phyloP scores from a whole-genome alignment of 2,113 vertebrate genomes.

The Ptychochromis oligacanthus region DNA sequence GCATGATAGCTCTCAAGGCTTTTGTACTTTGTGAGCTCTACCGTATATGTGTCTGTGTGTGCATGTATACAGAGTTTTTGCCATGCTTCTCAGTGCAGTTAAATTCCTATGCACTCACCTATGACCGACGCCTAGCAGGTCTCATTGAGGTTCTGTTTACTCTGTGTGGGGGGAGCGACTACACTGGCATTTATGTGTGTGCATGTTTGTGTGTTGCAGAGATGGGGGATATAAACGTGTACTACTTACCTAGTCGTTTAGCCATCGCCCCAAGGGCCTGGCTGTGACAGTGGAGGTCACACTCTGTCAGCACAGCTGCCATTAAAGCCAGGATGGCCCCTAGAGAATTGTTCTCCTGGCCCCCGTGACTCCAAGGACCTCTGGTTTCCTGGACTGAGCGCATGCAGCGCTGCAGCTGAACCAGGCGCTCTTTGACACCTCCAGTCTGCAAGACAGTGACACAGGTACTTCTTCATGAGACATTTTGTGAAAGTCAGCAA shows the following conservation, averaged over 20 bases:
- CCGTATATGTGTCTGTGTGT: conserved; percentile 12
- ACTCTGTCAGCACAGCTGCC: conserved; percentile 83
- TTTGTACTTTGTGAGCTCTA: background rate
- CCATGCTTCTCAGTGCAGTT: conserved; percentile 41
- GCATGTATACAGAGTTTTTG: conserved; percentile 9
- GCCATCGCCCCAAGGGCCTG: conserved; percentile 79
- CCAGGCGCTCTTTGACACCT: conserved; percentile 73
- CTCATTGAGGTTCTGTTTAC: conserved; percentile 59
- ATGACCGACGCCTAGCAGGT: conserved; percentile 66
- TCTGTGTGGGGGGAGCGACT: conserved; percentile 52
- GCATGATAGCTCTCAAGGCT: conserved; percentile 6
- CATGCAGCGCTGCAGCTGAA: conserved; percentile 81
- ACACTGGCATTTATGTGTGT: conserved; percentile 42
- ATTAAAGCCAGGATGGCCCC: conserved; percentile 80
- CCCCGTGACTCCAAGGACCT: conserved; percentile 49
- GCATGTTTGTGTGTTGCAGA: conserved; percentile 26
- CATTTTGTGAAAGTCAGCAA: background rate
- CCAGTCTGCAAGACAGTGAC: conserved; percentile 57
- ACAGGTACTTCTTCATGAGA: conserved; percentile 5
- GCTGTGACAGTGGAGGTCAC: conserved; percentile 84
- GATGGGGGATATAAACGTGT: conserved; percentile 41
- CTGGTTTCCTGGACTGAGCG: conserved; percentile 75
- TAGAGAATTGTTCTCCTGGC: conserved; percentile 68
- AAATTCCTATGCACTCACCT: conserved; percentile 76
- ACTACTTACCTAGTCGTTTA: conserved; percentile 74